Evolutionary conservation across 2,113 vertebrate genomes (phyloP).

Genomic region (Nycticorax nycticorax): DNA sequence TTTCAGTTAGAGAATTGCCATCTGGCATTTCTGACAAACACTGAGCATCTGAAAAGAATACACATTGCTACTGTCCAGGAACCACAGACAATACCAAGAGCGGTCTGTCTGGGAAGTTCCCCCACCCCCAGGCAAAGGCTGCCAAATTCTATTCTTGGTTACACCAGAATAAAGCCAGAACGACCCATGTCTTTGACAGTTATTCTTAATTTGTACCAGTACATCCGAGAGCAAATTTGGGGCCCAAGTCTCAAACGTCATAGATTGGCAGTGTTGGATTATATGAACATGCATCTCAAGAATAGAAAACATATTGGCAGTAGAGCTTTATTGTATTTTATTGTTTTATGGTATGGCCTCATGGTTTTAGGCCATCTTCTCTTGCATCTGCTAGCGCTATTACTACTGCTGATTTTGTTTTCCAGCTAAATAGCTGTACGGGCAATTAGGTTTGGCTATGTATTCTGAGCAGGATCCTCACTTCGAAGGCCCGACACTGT

Average conservation of each 20-base stretch:
- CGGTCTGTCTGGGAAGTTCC: conserved; percentile 21
- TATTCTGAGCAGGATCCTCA: neutral
- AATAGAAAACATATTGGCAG: neutral
- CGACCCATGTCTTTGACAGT: neutral
- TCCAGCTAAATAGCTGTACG: neutral
- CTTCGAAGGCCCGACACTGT: neutral
- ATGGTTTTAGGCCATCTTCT: neutral
- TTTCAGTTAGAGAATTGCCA: conserved; percentile 12
- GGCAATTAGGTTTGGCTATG: neutral
- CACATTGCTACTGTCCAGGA: conserved; percentile 52
- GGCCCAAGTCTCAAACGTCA: neutral
- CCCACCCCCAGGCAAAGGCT: neutral
- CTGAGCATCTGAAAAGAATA: conserved; percentile 16
- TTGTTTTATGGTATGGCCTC: neutral
- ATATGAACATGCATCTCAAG: neutral
- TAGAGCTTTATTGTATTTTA: neutral
- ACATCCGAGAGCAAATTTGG: neutral
- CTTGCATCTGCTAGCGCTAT: neutral
- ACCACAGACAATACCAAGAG: conserved; percentile 33
- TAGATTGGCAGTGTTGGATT: neutral
- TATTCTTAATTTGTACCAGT: neutral
- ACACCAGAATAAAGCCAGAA: neutral
- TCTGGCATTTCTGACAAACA: neutral
- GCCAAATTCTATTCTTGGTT: conserved; percentile 46
- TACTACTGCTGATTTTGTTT: neutral